Evolutionary conservation across 2,113 vertebrate genomes (phyloP).

Genomic region (Ailuropoda melanoleuca): DNA sequence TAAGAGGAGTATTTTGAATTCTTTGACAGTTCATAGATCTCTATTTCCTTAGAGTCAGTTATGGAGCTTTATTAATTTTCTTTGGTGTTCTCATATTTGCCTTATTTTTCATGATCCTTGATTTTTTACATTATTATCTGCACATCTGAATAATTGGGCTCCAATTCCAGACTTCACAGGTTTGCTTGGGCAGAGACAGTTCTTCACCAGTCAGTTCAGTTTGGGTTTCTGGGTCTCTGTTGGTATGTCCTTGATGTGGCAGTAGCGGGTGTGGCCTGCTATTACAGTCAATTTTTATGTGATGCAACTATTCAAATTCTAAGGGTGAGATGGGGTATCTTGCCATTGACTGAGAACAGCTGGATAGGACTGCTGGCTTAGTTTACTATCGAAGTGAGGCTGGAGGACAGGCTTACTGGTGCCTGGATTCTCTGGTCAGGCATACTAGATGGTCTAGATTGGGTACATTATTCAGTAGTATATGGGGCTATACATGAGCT

Average conservation of each 20-base stretch:
- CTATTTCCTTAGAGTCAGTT: not conserved
- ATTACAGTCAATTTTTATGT: not conserved
- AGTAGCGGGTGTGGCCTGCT: not conserved
- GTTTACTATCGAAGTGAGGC: not conserved
- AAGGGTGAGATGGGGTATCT: not conserved
- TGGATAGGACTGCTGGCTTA: not conserved
- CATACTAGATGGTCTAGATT: not conserved
- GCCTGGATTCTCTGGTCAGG: not conserved
- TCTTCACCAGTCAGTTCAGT: not conserved
- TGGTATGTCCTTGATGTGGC: not conserved
- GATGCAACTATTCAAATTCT: not conserved
- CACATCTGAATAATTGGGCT: not conserved
- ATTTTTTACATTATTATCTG: not conserved
- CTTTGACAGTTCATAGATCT: not conserved
- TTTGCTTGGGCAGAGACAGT: not conserved
- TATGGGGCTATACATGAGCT: not conserved
- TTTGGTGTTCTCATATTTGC: not conserved
- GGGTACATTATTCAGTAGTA: not conserved
- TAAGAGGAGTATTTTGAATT: not conserved
- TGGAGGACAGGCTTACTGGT: not conserved
- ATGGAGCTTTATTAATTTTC: not conserved
- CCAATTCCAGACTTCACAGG: not conserved
- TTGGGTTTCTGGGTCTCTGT: not conserved
- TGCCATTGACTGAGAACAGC: not conserved
- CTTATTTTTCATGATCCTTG: not conserved